A percentile compares a stretch with the other conserved stretches of the same genome.
phyloP scores from a whole-genome alignment of 1,140 invertebrate genomes.

The Xylocopa sonorina region DNA sequence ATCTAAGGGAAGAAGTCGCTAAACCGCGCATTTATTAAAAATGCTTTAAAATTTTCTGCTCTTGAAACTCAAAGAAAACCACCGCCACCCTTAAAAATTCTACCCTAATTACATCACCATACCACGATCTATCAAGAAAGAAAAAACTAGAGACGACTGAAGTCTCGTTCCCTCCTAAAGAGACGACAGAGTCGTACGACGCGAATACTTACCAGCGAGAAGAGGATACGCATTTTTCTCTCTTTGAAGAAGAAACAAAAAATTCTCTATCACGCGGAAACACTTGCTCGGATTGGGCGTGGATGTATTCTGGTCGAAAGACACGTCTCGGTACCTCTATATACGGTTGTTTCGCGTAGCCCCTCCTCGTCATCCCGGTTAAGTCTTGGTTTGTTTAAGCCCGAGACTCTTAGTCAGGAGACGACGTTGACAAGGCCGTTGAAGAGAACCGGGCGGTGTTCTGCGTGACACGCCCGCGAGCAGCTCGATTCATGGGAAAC shows the following conservation, averaged over 20 bases:
- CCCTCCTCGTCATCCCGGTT: constrained; percentile 51
- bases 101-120: too few relatives aligned
- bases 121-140: too few relatives aligned
- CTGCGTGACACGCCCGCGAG: constrained; percentile 30
- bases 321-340: constrained; percentile 45
- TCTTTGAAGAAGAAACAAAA: background rate
- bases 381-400: constrained; percentile 51
- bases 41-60: too few relatives aligned
- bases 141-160: too few relatives aligned
- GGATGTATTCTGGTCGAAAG: constrained; percentile 22
- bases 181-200: background rate
- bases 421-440: constrained; percentile 59
- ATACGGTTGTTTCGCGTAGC: constrained; percentile 43
- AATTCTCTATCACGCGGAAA: constrained; percentile 8
- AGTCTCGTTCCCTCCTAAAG: too few relatives aligned
- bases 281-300: background rate
- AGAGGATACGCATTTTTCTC: constrained; percentile 29
- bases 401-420: constrained; percentile 41
- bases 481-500: constrained; percentile 23
- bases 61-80: too few relatives aligned
- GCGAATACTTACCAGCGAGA: constrained; percentile 39
- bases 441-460: constrained; percentile 37
- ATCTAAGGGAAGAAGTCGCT: too few relatives aligned
- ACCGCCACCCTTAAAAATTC: too few relatives aligned
- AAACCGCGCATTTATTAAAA: too few relatives aligned